Evolutionary conservation across 2,113 vertebrate species (phyloP), one percentile per base, ranked within the genome.

Genomic region (Poicephalus meyeri): DNA sequence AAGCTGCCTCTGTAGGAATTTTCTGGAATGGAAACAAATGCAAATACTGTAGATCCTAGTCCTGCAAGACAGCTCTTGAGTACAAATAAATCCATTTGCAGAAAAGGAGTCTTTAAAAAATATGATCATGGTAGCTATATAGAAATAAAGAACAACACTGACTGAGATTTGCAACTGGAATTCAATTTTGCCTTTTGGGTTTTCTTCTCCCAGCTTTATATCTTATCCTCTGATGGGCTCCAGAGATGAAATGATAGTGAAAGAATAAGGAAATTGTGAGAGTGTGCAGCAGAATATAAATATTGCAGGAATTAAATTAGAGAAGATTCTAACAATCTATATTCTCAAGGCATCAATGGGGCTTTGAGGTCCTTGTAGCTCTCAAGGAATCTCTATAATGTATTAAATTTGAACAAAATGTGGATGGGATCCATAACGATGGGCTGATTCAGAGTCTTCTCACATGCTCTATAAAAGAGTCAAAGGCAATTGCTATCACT

Each of bases 241-340:
- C 85, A 52, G 61, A 50, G 25, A 21, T 37, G 65, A 89, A 89
- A 95, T 73, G 44, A 58, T 47, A 80, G 79, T 42, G 35, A 66
- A 65, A 49, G 61, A 69, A 74, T 82, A 73, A 44, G 64, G 82
- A 84, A 72, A 42, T 86, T 66, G 76, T 56, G 56, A 56, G 79
- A 90, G 33, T 74, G 81, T 60, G 8, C 20, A 93, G 42, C 46
- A 81, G 65, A 42, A 63, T 16, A 85, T 13, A 56, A 11, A 16
- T 70, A 42, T 20, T 55, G 31, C 94, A 89, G 72, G 80, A 91
- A 56, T 42, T 29, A 55, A 1, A 6, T 70, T 95, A 82, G 83
- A 93, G 64, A 91, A 93, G 91, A 87, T 91, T 92, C 44, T 89
- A 65, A 60, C 82, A 93, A 74, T 95, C 66, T 55, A 89, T 95